Evolutionary conservation across 2,797 vertebrate genomes (phyloP).

Genomic region (Sebastes matsubarae): DNA sequence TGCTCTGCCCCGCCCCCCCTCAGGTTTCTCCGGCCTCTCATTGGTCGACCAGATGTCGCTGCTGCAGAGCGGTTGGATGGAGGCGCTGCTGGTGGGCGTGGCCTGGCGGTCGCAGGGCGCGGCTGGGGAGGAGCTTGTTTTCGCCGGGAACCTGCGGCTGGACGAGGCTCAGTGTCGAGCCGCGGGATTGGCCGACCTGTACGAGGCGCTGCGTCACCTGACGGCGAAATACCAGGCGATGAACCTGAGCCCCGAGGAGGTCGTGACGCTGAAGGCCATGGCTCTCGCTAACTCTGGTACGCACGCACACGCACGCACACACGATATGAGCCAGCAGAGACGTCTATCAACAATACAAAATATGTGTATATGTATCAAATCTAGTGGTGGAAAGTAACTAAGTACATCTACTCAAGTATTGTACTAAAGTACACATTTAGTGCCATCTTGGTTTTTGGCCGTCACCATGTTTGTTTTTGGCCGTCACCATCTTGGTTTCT

Average conservation of each 20-base stretch:
- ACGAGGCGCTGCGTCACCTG: constrained; percentile 74
- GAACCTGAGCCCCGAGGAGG: constrained; percentile 75
- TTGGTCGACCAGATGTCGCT: constrained; percentile 82
- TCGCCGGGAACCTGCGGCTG: constrained; percentile 74
- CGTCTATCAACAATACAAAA: no score
- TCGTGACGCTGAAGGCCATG: constrained; percentile 77
- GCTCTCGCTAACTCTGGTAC: constrained; percentile 80
- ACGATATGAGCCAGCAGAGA: no score
- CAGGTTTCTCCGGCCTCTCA: constrained; percentile 78
- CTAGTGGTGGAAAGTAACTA: no score
- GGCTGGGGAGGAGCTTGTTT: constrained; percentile 67
- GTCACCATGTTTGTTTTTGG: no score
- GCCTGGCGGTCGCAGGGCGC: constrained; percentile 72
- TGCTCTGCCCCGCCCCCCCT: background rate
- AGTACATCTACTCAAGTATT: no score
- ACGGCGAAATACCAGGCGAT: constrained; percentile 70
- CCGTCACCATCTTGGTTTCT: no score
- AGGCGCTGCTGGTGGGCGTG: constrained; percentile 77
- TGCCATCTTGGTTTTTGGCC: no score
- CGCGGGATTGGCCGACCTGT: constrained; percentile 68
- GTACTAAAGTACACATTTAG: background rate
- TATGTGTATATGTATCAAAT: background rate
- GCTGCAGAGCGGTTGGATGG: constrained; percentile 84
- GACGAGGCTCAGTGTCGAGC: constrained; percentile 65
- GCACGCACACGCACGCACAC: background rate